Base-by-base conservation (phyloP, 2,888 invertebrate species). In the Aquatica leii region DNA sequence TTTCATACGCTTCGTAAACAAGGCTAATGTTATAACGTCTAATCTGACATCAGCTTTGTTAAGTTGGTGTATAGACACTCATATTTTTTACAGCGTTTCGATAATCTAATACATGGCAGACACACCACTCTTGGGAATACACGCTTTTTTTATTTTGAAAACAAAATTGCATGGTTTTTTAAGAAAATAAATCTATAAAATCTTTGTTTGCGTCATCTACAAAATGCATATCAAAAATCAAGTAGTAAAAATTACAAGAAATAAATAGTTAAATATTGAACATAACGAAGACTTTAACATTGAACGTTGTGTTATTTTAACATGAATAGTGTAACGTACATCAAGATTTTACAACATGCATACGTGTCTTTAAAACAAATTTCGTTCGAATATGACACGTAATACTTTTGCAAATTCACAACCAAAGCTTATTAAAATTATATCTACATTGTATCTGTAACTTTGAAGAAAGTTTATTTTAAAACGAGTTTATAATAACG, bases 181-280 rank as follows among this genome's bases (percentile, higher is more conserved):
- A 46, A n/a, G 18, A 46, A 20, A 18, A 46, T 46, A 46, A 46
- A 46, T 46, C 18, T 18, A 46, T 18, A 18, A 46, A 46, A 20
- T 46, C 6, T n/a, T 46, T 20, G 11, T 46, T 46, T 6, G 9
- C 4, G 46, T 46, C 46, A 18, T 17, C 6, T 43, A 43, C 14
- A 46, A 2, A 18, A 18, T 46, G 18, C 20, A 46, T 46, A 46
- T 46, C 46, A 46, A 18, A 46, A 8, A 5, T 18, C 14, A 12
- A 41, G 15, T 24, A 24, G 2, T 4, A 41, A 14, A 41, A 41
- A 41, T 15, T 14, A 15, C 2, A 41, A 2, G 20, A 15, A 46
- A 17, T 3, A 20, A 18, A 18, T 18, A 46, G 18, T 18, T 11
- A 46, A 46, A 46, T 17, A 18, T 43, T 17, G 14, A 17, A 8